Base-by-base conservation (phyloP, 2,797 vertebrate genomes). In the Synaphobranchus kaupii region DNA sequence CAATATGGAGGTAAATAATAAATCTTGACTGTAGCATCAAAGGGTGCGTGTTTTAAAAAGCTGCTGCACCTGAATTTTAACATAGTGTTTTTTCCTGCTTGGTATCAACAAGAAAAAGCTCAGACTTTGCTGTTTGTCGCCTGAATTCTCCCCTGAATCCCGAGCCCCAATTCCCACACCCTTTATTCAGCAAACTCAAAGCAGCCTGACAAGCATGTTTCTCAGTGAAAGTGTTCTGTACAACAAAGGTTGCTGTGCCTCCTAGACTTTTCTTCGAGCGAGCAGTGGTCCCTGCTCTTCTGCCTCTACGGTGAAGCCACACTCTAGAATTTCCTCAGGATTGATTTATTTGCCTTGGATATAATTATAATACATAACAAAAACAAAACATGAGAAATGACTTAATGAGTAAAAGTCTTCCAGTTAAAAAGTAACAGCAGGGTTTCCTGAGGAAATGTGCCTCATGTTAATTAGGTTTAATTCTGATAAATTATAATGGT, bases 61-160 rank as follows among this genome's bases (percentile, higher is more conserved):
- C 44, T 48, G 22, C 76, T 50, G 39, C 76, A 22, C 47, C 47
- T 80, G 76, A 48, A 48, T 48, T 47, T n/a, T 25, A 78, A 78
- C 1, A n/a, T n/a, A 8, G 2, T 9, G 20, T 44, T 7, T 48
- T 48, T 44, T 48, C 1, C 6, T 50, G 34, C 73, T 6, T n/a
- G 44, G 20, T 80, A 48, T 80, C 15, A 20, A 48, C 20, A 80
- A 47, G 6, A 20, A 80, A n/a, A 80, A 50, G 76, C 47, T 80
- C 44, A 48, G 17, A 50, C 76, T 48, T 25, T 10, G 39, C 22
- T 50, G 44, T 31, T 80, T 80, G 76, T 80, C 76, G n/a, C 76
- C 76, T 80, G 39, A 48, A 48, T 80, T 80, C 76, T n/a, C 76
- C 20, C 76, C 76, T 80, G 76, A 80, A 80, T 80, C 47, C 76